Evolutionary conservation across 2,797 vertebrate species (phyloP).

Genomic region (Cyprinella venusta): DNA sequence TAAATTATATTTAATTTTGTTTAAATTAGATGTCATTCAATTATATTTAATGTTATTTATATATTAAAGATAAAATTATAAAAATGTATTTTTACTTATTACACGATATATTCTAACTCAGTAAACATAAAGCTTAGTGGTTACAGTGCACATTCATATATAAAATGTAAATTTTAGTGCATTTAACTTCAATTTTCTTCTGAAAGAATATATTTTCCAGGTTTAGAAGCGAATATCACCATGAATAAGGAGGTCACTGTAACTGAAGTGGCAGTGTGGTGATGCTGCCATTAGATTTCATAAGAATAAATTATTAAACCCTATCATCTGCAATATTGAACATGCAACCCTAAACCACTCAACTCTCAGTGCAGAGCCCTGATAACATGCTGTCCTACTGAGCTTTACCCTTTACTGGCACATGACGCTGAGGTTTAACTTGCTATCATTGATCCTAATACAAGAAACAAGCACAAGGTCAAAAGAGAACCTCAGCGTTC

Average conservation of each 20-base stretch:
- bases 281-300: slow-evolving; percentile 53
- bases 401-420: slow-evolving; percentile 30
- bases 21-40: neutral
- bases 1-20: neutral
- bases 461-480: slow-evolving; percentile 12
- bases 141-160: neutral
- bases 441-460: neutral
- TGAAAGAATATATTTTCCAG: neutral
- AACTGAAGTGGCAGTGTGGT: slow-evolving; percentile 22
- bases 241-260: slow-evolving; percentile 33
- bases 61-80: neutral
- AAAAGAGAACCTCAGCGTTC: neutral
- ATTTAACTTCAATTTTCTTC: neutral
- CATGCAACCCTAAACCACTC: slow-evolving; percentile 54
- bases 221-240: neutral
- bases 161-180: neutral
- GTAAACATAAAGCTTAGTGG: neutral
- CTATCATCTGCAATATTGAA: slow-evolving; percentile 71
- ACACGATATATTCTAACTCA: neutral
- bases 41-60: neutral
- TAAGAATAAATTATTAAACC: slow-evolving; percentile 73
- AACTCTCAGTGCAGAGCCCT: slow-evolving; percentile 68
- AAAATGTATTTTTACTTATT: neutral
- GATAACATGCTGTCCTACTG: slow-evolving; percentile 58
- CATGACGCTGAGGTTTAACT: slow-evolving; percentile 10